Percentiles rank a stretch among this genome's conserved stretches.
phyloP scores from a whole-genome alignment of 2,113 vertebrate genomes.

The Boleophthalmus pectinirostris region DNA sequence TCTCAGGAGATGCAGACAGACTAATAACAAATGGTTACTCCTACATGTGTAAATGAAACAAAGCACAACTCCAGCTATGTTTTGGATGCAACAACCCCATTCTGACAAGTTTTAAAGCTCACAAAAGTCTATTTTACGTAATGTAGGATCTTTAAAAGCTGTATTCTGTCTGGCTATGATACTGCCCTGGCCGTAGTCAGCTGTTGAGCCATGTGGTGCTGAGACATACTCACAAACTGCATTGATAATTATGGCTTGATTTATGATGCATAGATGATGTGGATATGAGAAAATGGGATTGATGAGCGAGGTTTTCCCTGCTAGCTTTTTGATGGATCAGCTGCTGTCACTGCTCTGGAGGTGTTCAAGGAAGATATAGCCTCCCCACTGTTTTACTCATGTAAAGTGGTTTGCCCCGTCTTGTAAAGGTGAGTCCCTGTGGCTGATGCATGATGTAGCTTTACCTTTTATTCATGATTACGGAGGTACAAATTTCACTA shows the following conservation, averaged over 20 bases:
- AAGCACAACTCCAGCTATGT: too few species aligned
- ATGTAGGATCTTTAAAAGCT: slow-evolving; percentile 13
- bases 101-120: too few species aligned
- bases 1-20: too few species aligned
- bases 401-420: slow-evolving; percentile 37
- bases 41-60: too few species aligned
- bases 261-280: slow-evolving; percentile 27
- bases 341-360: slow-evolving; percentile 36
- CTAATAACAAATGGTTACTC: too few species aligned
- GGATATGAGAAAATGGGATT: slow-evolving; percentile 7
- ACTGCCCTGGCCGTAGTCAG: slow-evolving; percentile 49
- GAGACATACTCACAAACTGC: slow-evolving; percentile 39
- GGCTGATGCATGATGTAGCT: slow-evolving; percentile 40
- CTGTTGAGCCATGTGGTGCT: slow-evolving; percentile 46
- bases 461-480: slow-evolving; percentile 43
- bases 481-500: neutral
- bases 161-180: slow-evolving; percentile 15
- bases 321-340: slow-evolving; percentile 48
- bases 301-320: slow-evolving; percentile 16
- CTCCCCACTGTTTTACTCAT: slow-evolving; percentile 34
- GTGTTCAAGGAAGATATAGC: slow-evolving; percentile 30
- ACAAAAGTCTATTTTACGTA: too few species aligned
- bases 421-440: slow-evolving; percentile 13
- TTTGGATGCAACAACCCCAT: too few species aligned
- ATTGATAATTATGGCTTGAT: slow-evolving; percentile 56